These are phyloP conservation scores for Calephelis perditalis DNA, from an alignment of 2,888 invertebrate species.

Conservation along the genomic window DNA sequence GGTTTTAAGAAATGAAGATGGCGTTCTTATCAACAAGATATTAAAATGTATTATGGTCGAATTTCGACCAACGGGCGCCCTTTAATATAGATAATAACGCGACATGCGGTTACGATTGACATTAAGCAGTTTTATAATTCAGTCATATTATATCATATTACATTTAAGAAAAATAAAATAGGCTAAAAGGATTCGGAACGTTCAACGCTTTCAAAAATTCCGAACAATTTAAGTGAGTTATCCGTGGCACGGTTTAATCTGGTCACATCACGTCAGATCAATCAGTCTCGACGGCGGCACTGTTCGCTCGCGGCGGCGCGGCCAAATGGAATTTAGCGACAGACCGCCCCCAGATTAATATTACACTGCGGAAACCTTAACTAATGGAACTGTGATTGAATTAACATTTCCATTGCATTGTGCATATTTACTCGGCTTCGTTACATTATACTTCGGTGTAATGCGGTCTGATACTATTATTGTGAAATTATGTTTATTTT, in stretches of 20 bases:
- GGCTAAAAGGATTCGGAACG: neutral
- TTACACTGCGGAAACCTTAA: conserved; percentile 44
- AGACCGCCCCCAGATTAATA: conserved; percentile 54
- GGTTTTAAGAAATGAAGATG: too few species aligned
- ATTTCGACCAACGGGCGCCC: too few species aligned
- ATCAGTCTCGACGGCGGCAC: conserved; percentile 46
- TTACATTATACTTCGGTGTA: conserved; percentile 14
- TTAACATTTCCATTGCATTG: conserved; percentile 46
- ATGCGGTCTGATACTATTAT: conserved; percentile 8
- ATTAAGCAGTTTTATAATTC: too few species aligned
- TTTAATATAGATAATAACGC: too few species aligned
- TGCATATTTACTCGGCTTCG: conserved; percentile 26
- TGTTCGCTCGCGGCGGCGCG: conserved; percentile 45
- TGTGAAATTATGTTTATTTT: neutral
- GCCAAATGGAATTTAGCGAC: conserved; percentile 59
- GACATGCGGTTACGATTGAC: too few species aligned
- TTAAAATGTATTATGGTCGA: too few species aligned
- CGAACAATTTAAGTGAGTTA: conserved; percentile 23
- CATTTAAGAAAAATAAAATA: too few species aligned
- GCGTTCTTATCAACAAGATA: too few species aligned
- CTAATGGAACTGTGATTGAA: conserved; percentile 50
- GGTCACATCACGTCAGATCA: conserved; percentile 38
- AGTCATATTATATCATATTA: too few species aligned
- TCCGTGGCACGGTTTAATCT: conserved; percentile 28
- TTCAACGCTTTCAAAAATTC: conserved; percentile 15